phyloP scores from a whole-genome alignment of 1,140 invertebrate genomes.

The Pogonus chalceus region DNA sequence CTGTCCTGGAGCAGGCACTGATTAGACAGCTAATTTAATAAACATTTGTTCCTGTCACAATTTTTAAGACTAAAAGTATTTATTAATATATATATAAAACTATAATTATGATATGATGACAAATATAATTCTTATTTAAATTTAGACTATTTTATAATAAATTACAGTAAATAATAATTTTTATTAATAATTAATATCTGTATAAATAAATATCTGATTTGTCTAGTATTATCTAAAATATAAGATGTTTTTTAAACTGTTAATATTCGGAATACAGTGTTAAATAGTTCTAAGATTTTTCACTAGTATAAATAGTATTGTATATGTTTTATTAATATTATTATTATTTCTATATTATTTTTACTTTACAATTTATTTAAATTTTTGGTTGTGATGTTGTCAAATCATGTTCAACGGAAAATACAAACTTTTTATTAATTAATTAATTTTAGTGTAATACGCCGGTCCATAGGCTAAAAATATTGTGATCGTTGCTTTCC shows the following conservation, averaged over 20 bases:
- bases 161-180: neutral
- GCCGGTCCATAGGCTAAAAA: neutral
- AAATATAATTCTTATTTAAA: neutral
- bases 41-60: neutral
- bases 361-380: neutral
- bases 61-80: neutral
- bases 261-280: conserved; percentile 7
- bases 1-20: neutral
- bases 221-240: conserved; percentile 6
- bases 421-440: too few relatives aligned
- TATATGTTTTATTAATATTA: neutral
- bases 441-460: neutral
- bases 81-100: neutral
- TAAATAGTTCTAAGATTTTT: conserved; percentile 7
- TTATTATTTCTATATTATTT: neutral
- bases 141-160: conserved; percentile 1
- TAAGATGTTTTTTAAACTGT: conserved; percentile 7
- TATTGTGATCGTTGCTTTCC: neutral
- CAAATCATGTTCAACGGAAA: neutral
- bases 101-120: neutral
- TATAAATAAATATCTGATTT: conserved; percentile 1
- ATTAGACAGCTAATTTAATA: neutral
- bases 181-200: too few relatives aligned
- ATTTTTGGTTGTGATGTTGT: neutral
- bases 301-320: conserved; percentile 2